Evolutionary conservation across 2,797 vertebrate species (phyloP).

Genomic region (Simalia tracyae): DNA sequence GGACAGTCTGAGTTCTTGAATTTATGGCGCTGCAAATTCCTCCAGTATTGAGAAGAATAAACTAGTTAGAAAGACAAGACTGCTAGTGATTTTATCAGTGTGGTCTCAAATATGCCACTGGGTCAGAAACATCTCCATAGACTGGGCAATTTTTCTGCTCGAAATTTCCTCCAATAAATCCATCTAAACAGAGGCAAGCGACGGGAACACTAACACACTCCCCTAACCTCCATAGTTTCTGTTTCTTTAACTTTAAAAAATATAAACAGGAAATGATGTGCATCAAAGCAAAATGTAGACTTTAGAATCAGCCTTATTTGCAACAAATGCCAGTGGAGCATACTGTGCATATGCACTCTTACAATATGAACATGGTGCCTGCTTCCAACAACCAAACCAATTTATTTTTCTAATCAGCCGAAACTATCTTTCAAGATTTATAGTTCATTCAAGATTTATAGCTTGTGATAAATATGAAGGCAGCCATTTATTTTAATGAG

Average conservation of each 20-base stretch:
- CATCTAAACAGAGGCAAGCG: neutral
- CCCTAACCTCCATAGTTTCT: neutral
- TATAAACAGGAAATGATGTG: neutral
- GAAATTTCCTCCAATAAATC: neutral
- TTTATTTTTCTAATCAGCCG: neutral
- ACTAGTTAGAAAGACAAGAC: neutral
- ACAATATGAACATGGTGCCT: neutral
- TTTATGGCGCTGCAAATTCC: neutral
- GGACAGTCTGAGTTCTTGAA: neutral
- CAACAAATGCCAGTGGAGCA: neutral
- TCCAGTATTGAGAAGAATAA: neutral
- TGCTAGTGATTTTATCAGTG: neutral
- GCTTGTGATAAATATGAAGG: constrained; percentile 1
- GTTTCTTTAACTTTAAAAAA: neutral
- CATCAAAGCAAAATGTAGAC: neutral
- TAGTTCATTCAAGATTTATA: neutral
- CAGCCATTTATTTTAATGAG: constrained; percentile 24
- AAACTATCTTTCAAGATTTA: neutral
- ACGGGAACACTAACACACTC: neutral
- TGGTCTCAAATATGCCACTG: neutral
- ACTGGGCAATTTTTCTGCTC: neutral
- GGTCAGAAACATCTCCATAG: neutral
- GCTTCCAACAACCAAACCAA: neutral
- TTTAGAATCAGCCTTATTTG: neutral
- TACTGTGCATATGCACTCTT: neutral